These are phyloP conservation scores for Ischnura elegans DNA, from an alignment of 2,888 invertebrate genomes.

Conservation along the genomic window DNA sequence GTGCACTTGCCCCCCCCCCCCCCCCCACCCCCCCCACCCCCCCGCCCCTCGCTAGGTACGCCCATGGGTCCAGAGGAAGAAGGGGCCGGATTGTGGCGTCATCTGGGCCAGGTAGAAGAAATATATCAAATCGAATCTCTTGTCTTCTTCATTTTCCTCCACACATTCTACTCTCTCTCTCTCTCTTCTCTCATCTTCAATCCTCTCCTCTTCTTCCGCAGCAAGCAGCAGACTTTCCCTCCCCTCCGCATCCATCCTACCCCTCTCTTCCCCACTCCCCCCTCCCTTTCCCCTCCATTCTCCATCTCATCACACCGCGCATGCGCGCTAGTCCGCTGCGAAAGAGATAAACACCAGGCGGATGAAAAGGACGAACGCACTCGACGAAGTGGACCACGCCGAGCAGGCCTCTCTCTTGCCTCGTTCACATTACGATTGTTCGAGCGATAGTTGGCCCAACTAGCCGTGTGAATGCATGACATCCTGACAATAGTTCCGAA, in stretches of 20 bases:
- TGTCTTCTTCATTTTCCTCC: background rate
- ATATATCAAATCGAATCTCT: too few species aligned
- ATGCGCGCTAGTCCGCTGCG: slow-evolving; percentile 7
- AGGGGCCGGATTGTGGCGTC: too few species aligned
- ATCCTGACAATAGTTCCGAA: too few species aligned
- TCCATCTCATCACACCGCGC: slow-evolving; percentile 9
- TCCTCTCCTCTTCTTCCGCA: background rate
- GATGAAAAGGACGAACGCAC: background rate
- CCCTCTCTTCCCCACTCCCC: background rate
- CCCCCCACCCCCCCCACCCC: background rate
- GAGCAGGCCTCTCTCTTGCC: too few species aligned
- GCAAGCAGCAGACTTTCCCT: too few species aligned
- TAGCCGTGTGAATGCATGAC: too few species aligned
- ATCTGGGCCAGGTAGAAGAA: too few species aligned
- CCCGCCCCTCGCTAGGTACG: too few species aligned
- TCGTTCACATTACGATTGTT: too few species aligned
- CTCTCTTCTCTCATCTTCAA: background rate
- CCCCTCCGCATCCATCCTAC: background rate
- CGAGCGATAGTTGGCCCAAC: too few species aligned
- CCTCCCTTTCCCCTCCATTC: background rate
- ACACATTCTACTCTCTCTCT: background rate
- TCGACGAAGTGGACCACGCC: too few species aligned
- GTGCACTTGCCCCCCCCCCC: background rate
- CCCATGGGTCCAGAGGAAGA: too few species aligned
- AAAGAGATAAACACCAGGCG: slow-evolving; percentile 37